Evolutionary conservation across 2,113 vertebrate genomes (phyloP).

Genomic region (Promerops cafer): DNA sequence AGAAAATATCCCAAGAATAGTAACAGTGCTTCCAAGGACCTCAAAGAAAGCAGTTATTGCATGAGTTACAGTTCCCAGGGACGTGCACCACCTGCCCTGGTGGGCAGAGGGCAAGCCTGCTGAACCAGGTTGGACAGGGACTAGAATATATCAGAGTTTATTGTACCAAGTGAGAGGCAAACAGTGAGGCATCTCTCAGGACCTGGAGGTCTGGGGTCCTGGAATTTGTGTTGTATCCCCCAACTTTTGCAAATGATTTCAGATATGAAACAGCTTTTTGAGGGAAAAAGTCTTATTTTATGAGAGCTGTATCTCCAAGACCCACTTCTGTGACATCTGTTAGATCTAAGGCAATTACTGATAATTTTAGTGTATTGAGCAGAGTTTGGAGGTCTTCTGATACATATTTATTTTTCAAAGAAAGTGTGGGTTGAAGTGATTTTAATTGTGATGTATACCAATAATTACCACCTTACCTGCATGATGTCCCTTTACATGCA

Average conservation of each 20-base stretch:
- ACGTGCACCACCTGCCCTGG: neutral
- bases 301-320: neutral
- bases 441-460: neutral
- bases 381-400: neutral
- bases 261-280: neutral
- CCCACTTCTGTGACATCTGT: rapidly evolving
- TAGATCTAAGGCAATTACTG: neutral
- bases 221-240: neutral
- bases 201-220: neutral
- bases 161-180: neutral
- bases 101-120: neutral
- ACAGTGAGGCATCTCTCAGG: neutral
- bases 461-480: neutral
- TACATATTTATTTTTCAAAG: neutral
- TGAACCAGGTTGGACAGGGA: neutral
- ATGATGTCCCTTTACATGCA: neutral
- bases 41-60: neutral
- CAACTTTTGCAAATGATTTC: neutral
- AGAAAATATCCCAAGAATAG: conserved; percentile 30
- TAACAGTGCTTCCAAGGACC: neutral
- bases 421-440: neutral
- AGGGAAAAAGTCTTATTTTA: neutral
- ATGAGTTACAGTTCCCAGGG: neutral
- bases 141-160: neutral
- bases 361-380: neutral